These are phyloP conservation scores for Globia sparganii DNA, from an alignment of 2,888 invertebrate genomes.

Conservation along the genomic window DNA sequence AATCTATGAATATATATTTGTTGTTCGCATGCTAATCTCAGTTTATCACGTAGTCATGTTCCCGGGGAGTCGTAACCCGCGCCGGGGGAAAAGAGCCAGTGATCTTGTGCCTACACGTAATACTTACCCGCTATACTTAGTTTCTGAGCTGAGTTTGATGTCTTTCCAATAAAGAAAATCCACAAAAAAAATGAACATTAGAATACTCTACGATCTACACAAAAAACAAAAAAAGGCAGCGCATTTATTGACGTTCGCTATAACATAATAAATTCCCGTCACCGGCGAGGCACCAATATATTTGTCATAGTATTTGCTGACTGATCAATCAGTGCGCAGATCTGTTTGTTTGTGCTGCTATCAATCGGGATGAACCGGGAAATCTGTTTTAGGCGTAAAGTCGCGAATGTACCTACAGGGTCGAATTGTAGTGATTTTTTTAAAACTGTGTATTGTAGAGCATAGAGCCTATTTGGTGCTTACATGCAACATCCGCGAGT, in stretches of 20 bases:
- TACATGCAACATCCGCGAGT: no score
- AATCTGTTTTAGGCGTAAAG: constrained; percentile 20
- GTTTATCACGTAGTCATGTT: constrained; percentile 55
- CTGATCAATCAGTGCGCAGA: constrained; percentile 55
- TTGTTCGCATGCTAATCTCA: constrained; percentile 61
- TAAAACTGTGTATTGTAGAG: neutral
- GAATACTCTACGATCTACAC: neutral
- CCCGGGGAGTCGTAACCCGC: constrained; percentile 50
- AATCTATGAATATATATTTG: constrained; percentile 67
- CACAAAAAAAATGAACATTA: neutral
- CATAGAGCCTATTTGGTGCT: no score
- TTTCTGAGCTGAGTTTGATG: neutral
- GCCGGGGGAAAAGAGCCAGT: constrained; percentile 41
- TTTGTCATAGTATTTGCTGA: constrained; percentile 56
- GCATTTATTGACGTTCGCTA: constrained; percentile 9
- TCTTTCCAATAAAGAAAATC: neutral
- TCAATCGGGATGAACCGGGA: constrained; percentile 28
- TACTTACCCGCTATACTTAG: constrained; percentile 4
- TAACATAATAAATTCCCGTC: constrained; percentile 36
- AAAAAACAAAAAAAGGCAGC: constrained; percentile 11
- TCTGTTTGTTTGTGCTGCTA: constrained; percentile 47
- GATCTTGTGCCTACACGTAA: constrained; percentile 21
- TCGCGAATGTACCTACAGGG: neutral
- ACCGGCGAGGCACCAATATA: constrained; percentile 35
- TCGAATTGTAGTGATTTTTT: neutral